Conservation (phyloP, 1,140 invertebrate species). For the Philopotamus ludificatus region DNA sequence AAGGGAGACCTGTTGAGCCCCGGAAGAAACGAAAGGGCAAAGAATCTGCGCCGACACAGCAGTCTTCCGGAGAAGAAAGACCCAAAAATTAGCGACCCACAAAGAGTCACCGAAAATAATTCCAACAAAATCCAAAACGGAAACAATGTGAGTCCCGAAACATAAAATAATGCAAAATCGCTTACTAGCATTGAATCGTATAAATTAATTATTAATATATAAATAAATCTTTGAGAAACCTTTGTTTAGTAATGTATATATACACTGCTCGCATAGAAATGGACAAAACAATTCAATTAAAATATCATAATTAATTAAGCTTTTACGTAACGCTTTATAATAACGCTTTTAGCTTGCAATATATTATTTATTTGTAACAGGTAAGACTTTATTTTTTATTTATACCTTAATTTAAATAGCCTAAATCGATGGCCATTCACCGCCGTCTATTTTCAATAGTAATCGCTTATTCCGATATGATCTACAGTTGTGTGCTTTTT, state of each 20-base stretch:
- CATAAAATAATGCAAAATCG: not conserved
- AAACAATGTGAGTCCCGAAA: not conserved
- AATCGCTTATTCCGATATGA: too few relatives aligned
- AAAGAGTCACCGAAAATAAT: not conserved
- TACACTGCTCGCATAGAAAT: too few relatives aligned
- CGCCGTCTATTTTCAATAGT: too few relatives aligned
- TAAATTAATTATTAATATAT: not conserved
- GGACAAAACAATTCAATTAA: too few relatives aligned
- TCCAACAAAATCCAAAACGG: not conserved
- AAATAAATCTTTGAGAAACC: not conserved
- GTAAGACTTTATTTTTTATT: too few relatives aligned
- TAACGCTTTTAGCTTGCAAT: too few relatives aligned
- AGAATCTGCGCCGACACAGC: conserved; percentile 61
- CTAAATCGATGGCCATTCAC: too few relatives aligned
- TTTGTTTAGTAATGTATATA: not conserved
- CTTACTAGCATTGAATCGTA: not conserved
- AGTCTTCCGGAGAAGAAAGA: conserved; percentile 56
- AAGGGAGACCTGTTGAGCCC: conserved; percentile 55
- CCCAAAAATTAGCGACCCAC: not conserved
- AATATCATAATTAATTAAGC: too few relatives aligned
- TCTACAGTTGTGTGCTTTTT: too few relatives aligned
- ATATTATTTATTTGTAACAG: too few relatives aligned
- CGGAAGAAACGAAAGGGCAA: conserved; percentile 48
- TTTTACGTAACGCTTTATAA: too few relatives aligned
- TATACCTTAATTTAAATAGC: too few relatives aligned